phyloP scores from a whole-genome alignment of 2,113 vertebrate species.

The Takifugu flavidus region DNA sequence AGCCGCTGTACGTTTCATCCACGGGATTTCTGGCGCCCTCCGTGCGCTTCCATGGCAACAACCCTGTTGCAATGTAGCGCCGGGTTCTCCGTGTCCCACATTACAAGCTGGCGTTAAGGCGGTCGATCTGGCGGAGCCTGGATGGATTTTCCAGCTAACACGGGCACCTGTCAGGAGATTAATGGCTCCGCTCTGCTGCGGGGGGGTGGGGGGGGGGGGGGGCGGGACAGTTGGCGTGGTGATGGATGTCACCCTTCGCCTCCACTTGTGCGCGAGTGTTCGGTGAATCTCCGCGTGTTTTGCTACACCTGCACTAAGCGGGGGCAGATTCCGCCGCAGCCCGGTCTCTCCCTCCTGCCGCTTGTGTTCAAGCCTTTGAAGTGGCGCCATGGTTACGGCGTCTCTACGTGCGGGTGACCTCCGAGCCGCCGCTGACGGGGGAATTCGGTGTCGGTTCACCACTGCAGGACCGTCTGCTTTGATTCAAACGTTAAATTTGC shows the following conservation, averaged over 20 bases:
- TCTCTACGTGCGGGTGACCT: not conserved
- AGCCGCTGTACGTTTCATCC: not conserved
- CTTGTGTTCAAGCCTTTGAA: slow-evolving; percentile 41
- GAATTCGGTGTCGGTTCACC: no score
- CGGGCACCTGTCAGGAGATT: slow-evolving; percentile 64
- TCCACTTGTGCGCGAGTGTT: slow-evolving; percentile 5
- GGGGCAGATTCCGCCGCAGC: slow-evolving; percentile 9
- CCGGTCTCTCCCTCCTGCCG: not conserved
- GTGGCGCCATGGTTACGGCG: slow-evolving; percentile 17
- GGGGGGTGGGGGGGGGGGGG: slow-evolving; percentile 3
- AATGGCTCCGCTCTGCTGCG: slow-evolving; percentile 30
- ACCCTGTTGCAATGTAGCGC: not conserved
- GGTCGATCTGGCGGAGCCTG: slow-evolving; percentile 28
- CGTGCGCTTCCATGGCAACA: no score
- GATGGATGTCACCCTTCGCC: slow-evolving; percentile 4
- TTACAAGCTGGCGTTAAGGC: slow-evolving; percentile 26
- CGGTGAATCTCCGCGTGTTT: not conserved
- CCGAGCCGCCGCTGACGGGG: no score
- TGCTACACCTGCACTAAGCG: slow-evolving; percentile 5
- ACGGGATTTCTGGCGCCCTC: no score
- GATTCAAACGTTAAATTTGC: no score
- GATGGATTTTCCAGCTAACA: slow-evolving; percentile 44
- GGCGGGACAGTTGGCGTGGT: slow-evolving; percentile 26
- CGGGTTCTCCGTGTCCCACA: slow-evolving; percentile 13
- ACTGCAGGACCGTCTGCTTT: no score